These are phyloP conservation scores for Eufriesea mexicana DNA, from an alignment of 1,140 invertebrate genomes.

Conservation along the genomic window DNA sequence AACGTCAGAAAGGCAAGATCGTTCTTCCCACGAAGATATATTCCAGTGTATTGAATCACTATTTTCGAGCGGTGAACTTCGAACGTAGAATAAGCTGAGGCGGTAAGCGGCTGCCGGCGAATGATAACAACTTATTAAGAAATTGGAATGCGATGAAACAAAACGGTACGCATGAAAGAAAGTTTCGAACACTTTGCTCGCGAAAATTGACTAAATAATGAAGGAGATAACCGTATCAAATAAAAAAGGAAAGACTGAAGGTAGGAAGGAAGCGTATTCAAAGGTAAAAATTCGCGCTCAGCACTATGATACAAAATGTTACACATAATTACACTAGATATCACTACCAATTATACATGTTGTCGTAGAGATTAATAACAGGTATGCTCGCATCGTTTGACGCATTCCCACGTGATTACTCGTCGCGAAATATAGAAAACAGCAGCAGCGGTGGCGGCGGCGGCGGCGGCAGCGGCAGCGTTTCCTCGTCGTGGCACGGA, in stretches of 20 bases:
- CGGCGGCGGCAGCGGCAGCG: constrained; percentile 16
- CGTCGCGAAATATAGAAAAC: constrained; percentile 37
- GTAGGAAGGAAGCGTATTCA: constrained; percentile 9
- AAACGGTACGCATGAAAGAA: not conserved
- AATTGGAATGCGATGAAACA: constrained; percentile 8
- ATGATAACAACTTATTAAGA: constrained; percentile 49
- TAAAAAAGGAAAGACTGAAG: not conserved
- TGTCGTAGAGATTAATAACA: constrained; percentile 44
- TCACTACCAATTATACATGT: constrained; percentile 31
- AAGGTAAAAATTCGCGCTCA: constrained; percentile 19
- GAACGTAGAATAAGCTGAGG: constrained; percentile 6
- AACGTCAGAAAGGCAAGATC: constrained; percentile 14
- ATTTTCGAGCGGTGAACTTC: constrained; percentile 13
- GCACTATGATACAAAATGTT: not conserved
- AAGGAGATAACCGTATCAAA: not conserved
- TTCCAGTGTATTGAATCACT: constrained; percentile 10
- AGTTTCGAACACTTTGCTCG: not conserved
- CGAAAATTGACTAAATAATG: not conserved
- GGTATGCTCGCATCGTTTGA: constrained; percentile 52
- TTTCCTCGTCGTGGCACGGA: constrained; percentile 36
- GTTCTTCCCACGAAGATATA: constrained; percentile 32
- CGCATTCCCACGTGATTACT: constrained; percentile 73
- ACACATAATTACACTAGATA: constrained; percentile 45
- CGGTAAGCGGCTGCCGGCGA: constrained; percentile 34
- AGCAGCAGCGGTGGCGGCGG: not conserved